Evolutionary conservation across 2,888 invertebrate genomes (phyloP), one percentile per base, ranked within the genome.

Genomic region (Digitonthophagus gazella): DNA sequence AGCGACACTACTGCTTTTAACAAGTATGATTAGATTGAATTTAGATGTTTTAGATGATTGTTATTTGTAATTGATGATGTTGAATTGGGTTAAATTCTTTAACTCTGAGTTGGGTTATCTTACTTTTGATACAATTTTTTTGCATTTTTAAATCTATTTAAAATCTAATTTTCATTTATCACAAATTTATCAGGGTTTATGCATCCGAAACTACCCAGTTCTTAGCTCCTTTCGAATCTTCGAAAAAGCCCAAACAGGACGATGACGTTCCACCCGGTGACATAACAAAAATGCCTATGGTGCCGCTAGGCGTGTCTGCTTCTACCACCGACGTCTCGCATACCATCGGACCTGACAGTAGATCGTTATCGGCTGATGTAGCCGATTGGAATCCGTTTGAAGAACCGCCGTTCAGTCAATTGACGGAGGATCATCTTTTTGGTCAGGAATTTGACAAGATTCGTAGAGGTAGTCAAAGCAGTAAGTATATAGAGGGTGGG

Each of bases 371-470:
- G 15, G 87, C 87, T 55, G 91, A 91, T 78, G 85, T 89, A 54
- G 86, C 88, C 3, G 90, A 91, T 73, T 93, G 93, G 93, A 94
- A 94, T 83, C 94, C 94, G 1, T 94, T 94, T 78, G 92, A 91
- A 78, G 86, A 88, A 66, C 81, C 84, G 18, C 90, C 90, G 19
- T 92, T 92, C 79, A 88, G 88, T 79, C 89, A 90, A 77, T 86
- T 92, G 83, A 89, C 90, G 2, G 93, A 93, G 77, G 93, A 93
- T 85, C 90, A 91, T 76, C 88, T 92, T 75, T 93, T 93, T 81
- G 93, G 93, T 68, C 91, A 90, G 56, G 93, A 93, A 82, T 93
- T 93, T 80, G 93, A 93, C 80, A 91, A 91, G 82, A 90, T 93
- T 76, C 84, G 93, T 75, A 86, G 90, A 76, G 91, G 92, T 73